Evolutionary conservation across 53 echinoderm and acorn worm genomes (phyloP), one percentile per base, ranked within the genome.

Genomic region (Holothuria leucospilota): DNA sequence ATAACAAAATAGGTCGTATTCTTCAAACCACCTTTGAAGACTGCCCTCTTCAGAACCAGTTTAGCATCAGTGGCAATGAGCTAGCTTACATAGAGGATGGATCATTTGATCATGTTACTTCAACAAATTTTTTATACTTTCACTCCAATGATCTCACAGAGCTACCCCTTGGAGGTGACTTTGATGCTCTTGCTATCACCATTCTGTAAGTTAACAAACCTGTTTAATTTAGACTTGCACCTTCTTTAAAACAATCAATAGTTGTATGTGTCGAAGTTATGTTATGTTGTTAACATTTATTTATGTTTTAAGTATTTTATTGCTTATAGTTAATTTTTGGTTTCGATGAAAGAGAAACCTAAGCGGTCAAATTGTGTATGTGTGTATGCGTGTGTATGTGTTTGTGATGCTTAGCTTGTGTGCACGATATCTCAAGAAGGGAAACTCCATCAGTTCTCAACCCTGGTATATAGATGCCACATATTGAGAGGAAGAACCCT

Each of bases 1-100:
- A 26, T 26, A 96, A 96, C 75, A 77, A 88, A 65, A 92, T 96
- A 14, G 96, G 96, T 14, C 91, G 94, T 25, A 85, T 96, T n/a
- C 81, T 96, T 13, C 51, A 29, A 18, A 94, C 94, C 3, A 91
- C 91, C 20, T 85, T 96, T 62, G 94, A 96, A 80, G 93, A 96
- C 79, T 94, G 94, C 72, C 96, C 94, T 26, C 86, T 96, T 7
- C 26, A 81, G 0, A 56, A 58, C 12, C 16, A 1, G 6, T 53
- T 93, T 5, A n/a, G 13, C 13, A 84, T 96, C 13, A 5, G 25
- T 12, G 42, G 68, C n/a, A 96, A 96, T 58, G 96, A 96, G 85
- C 88, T 96, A 29, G 96, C 96, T 2, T 96, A 96, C 84, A 94
- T 96, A 6, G 96, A 96, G 72, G 94, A 96, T 62, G 96, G 96